Base-by-base conservation (phyloP, 1,140 invertebrate genomes). In the Eueides isabella region DNA sequence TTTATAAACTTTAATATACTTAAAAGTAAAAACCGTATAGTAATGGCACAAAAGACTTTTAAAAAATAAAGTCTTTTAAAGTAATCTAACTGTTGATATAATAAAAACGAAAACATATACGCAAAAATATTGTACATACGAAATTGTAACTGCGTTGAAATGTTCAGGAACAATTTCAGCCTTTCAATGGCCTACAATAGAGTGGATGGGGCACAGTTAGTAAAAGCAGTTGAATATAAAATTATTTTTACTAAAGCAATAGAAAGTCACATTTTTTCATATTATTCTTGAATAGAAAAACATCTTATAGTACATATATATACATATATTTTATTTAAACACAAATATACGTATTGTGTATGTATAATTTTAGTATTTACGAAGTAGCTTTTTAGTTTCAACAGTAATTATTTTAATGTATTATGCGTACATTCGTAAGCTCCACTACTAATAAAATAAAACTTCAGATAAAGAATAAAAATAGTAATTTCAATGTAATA, bases 91-190 rank as follows among this genome's bases (percentile, higher is more conserved):
- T 26, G 48, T 55, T 55, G 23, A 41, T 44, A 48, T 41, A 66
- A 48, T 41, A 66, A 67, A 66, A 63, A 63, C 28, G 35, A 68
- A 64, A 30, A 74, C 33, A 64, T 38, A 31, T 55, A 55, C 48
- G 23, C 2, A 61, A 67, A 74, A 74, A 63, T 64, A 68, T 19
- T 72, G 65, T 70, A 70, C 55, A 71, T 78, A 26, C 61, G 70
- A 68, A 69, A 68, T 71, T 67, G 65, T 77, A 71, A 31, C 44
- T 74, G 62, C 38, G 68, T 61, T 75, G 72, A 75, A 72, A 78
- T 71, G 61, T 72, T 70, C 72, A 78, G 67, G 48, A 80, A 78
- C 80, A 82, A 80, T 78, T 80, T 78, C 67, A 78, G 77, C 79
- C 77, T 69, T 68, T 67, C 74, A 73, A 77, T 66, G 33, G 74